A percentile compares a stretch with the other conserved stretches of the same genome.
Evolutionary conservation across 2,888 invertebrate species (phyloP).

Genomic region (Cybosia mesomella): DNA sequence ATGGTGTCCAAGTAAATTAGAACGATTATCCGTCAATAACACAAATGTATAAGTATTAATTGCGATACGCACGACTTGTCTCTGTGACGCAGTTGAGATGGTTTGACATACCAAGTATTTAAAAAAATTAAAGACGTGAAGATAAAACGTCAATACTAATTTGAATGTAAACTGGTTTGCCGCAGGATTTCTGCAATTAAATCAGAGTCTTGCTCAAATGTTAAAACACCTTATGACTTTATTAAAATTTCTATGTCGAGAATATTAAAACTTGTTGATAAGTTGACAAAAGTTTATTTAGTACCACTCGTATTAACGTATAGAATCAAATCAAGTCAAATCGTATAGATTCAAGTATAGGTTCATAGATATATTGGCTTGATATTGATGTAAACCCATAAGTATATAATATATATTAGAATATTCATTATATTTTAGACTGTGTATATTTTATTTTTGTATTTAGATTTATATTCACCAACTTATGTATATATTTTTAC

Average conservation of each 20-base stretch:
- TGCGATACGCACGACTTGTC: too few species aligned
- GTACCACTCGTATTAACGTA: too few species aligned
- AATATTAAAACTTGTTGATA: not conserved
- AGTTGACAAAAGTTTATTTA: conserved; percentile 9
- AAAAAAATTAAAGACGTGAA: too few species aligned
- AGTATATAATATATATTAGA: conserved; percentile 17
- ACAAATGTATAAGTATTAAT: too few species aligned
- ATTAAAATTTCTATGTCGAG: not conserved
- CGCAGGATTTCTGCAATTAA: not conserved
- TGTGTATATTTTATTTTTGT: conserved; percentile 24
- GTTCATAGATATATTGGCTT: not conserved
- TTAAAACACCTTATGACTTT: too few species aligned
- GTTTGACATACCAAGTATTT: too few species aligned
- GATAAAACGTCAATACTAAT: not conserved
- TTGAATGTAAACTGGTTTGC: not conserved
- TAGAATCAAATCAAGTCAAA: too few species aligned
- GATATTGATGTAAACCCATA: conserved; percentile 2
- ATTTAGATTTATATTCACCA: conserved; percentile 32
- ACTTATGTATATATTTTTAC: conserved; percentile 33
- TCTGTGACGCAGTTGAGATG: too few species aligned
- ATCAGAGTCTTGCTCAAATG: too few species aligned
- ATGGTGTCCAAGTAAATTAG: too few species aligned
- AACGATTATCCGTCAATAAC: too few species aligned
- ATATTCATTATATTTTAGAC: conserved; percentile 9
- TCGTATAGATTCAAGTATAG: not conserved